phyloP scores from a whole-genome alignment of 2,888 invertebrate genomes.

The Anorthoa munda region DNA sequence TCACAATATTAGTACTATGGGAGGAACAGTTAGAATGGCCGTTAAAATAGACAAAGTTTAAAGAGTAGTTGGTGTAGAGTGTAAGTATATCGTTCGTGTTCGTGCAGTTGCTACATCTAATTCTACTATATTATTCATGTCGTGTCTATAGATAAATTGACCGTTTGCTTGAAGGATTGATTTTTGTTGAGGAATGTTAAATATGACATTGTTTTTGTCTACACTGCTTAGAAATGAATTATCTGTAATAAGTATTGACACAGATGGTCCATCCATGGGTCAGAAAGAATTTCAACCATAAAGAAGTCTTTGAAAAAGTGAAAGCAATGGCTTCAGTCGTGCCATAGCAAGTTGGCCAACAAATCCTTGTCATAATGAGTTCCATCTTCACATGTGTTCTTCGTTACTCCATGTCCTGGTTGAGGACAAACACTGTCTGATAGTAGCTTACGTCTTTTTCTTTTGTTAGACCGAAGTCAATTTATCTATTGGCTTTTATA shows the following conservation, averaged over 20 bases:
- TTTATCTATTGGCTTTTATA: conserved; percentile 44
- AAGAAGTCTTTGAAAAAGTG: neutral
- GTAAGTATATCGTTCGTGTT: conserved; percentile 33
- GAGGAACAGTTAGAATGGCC: conserved; percentile 44
- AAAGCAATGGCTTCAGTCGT: neutral
- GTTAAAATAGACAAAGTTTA: conserved; percentile 3
- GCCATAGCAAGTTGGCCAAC: neutral
- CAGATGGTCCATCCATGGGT: conserved; percentile 1
- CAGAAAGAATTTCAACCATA: neutral
- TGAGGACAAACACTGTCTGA: neutral
- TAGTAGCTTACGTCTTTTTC: neutral
- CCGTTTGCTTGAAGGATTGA: neutral
- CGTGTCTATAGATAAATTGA: conserved; percentile 53
- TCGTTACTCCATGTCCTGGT: neutral
- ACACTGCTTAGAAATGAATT: neutral
- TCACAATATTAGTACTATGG: conserved; percentile 33
- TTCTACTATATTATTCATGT: conserved; percentile 11
- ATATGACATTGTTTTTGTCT: neutral
- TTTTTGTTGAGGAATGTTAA: neutral
- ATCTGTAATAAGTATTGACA: neutral
- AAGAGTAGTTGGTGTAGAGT: conserved; percentile 35
- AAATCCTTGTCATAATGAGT: neutral
- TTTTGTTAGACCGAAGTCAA: conserved; percentile 14
- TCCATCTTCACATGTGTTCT: too few relatives aligned
- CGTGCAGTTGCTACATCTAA: conserved; percentile 24